These are phyloP conservation scores for Polylopha cassiicola DNA, from an alignment of 2,888 invertebrate genomes.

Conservation along the genomic window DNA sequence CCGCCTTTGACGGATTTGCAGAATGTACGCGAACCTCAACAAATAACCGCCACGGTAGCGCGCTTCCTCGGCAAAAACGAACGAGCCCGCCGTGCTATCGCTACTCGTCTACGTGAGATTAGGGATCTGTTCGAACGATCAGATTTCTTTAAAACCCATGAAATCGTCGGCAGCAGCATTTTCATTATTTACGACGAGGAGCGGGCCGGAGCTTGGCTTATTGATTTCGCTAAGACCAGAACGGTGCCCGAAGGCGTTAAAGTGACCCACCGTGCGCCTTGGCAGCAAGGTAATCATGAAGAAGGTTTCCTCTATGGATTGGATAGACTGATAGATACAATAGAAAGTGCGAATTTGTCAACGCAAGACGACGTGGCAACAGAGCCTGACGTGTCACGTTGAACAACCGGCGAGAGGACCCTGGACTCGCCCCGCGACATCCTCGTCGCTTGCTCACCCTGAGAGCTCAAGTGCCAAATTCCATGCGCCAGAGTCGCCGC, in stretches of 20 bases:
- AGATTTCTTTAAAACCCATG: conserved; percentile 89
- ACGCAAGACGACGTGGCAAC: conserved; percentile 40
- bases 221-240: conserved; percentile 97
- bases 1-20: conserved; percentile 92
- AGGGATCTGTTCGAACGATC: conserved; percentile 88
- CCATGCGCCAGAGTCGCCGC: conserved; percentile 46
- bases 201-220: conserved; percentile 95
- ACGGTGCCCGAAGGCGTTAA: conserved; percentile 81
- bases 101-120: conserved; percentile 86
- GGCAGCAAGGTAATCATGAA: conserved; percentile 97
- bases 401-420: conserved; percentile 53
- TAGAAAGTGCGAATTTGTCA: conserved; percentile 57
- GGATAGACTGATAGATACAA: conserved; percentile 89
- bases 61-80: conserved; percentile 83
- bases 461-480: conserved; percentile 39
- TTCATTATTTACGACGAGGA: conserved; percentile 94
- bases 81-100: conserved; percentile 81
- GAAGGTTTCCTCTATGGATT: conserved; percentile 96
- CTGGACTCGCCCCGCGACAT: conserved; percentile 62
- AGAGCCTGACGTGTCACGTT: conserved; percentile 70
- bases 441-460: conserved; percentile 50
- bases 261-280: conserved; percentile 87
- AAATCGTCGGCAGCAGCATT: conserved; percentile 95
- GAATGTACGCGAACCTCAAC: conserved; percentile 86
- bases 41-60: conserved; percentile 84